Base-by-base conservation (phyloP, 2,797 vertebrate species). In the Sylvilagus floridanus region DNA sequence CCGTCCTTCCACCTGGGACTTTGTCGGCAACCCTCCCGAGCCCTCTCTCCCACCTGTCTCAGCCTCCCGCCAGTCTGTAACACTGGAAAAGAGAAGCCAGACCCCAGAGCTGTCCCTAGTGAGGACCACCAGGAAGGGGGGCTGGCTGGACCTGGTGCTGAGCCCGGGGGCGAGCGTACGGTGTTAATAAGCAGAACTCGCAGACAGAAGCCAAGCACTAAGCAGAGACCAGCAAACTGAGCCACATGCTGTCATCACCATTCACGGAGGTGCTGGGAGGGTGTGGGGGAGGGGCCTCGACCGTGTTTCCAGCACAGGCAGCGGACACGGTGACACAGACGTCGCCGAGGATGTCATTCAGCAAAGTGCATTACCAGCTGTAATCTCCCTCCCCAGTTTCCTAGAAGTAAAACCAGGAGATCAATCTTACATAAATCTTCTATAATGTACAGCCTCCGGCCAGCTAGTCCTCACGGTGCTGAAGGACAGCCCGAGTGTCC, bases 361-460 rank as follows among this genome's bases (percentile, higher is more conserved):
- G 32, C 71, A 90, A 90, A 88, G 72, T 57, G 50, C 50, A 90
- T 72, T 21, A 37, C 35, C n/a, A 37, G 47, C 60, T 78, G 92
- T 82, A 78, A 91, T 93, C 54, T 28, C 30, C 60, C 37, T 30
- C 14, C 35, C 10, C 62, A 17, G 12, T 66, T 84, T 88, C 77
- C 10, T 60, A 69, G 75, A 78, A 84, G 65, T 75, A 82, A 91
- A 88, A 91, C 66, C 1, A 79, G 30, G 9, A 77, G 78, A 60
- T 68, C 37, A 63, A 30, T 22, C 68, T 65, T 50, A 81, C 7
- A 87, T 50, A 87, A 71, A 84, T 83, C 32, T 57, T n/a, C 37
- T 73, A 65, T 89, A 72, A 69, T 5, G 28, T n/a, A 28, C 19
- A 84, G 62, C 35, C 86, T 81, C 32, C 9, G 82, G 62, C 9